Conservation (phyloP, 2,113 vertebrate genomes). For the Xenotilapia leptura region DNA sequence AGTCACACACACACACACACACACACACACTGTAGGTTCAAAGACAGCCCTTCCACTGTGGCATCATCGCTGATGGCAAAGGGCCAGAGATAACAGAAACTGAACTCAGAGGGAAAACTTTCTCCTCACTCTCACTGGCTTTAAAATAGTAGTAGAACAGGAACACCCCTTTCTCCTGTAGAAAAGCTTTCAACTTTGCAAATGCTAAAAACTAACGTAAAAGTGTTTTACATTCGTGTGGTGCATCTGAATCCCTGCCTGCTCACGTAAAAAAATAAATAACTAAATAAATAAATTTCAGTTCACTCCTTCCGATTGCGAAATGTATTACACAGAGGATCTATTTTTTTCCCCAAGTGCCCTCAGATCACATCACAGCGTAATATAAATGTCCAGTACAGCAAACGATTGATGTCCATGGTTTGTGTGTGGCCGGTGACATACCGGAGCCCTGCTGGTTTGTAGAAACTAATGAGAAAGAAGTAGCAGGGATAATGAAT, state of each 20-base stretch:
- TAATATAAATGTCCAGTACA: background rate
- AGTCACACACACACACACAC: background rate
- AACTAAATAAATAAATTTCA: rapidly evolving
- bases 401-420: background rate
- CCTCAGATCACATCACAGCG: background rate
- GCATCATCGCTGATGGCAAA: constrained; percentile 30
- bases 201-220: background rate
- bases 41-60: background rate
- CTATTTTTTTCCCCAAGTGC: background rate
- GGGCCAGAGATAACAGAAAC: constrained; percentile 29
- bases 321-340: background rate
- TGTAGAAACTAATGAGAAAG: background rate
- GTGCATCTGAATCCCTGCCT: background rate
- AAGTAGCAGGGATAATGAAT: background rate
- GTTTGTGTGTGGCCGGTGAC: background rate
- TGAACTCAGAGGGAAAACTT: background rate
- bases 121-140: background rate
- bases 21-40: background rate
- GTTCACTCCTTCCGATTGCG: background rate
- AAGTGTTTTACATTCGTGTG: background rate
- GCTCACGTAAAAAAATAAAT: background rate
- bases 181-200: background rate
- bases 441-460: background rate
- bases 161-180: background rate
- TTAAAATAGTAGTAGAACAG: background rate